These are phyloP conservation scores for Rhynchophorus ferrugineus DNA, from an alignment of 1,140 invertebrate species.

Conservation along the genomic window DNA sequence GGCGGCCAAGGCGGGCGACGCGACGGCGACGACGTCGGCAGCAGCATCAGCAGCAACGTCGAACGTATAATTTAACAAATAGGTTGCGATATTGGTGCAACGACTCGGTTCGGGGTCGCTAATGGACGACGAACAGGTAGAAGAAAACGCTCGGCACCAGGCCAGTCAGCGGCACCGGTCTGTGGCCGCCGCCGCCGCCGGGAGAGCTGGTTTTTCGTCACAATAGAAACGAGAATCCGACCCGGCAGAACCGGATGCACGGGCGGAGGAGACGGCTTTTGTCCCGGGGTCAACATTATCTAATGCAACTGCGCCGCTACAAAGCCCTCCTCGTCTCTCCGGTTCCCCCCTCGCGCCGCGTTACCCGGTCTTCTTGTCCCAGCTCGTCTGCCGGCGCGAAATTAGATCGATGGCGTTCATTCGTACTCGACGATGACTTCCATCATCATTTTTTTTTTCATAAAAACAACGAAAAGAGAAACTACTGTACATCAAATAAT, in stretches of 20 bases:
- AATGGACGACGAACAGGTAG: background rate
- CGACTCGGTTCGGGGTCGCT: background rate
- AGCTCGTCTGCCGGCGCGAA: too few relatives aligned
- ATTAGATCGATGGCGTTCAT: too few relatives aligned
- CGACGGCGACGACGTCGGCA: background rate
- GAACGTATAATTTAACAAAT: background rate
- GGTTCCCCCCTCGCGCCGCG: too few relatives aligned
- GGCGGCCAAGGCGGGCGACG: background rate
- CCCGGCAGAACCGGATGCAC: slow-evolving; percentile 22
- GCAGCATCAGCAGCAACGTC: background rate
- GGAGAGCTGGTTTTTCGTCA: slow-evolving; percentile 10
- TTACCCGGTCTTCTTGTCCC: too few relatives aligned
- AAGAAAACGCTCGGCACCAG: background rate
- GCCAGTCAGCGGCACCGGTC: background rate
- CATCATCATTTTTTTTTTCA: too few relatives aligned
- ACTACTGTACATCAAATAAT: too few relatives aligned
- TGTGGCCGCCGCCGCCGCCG: background rate
- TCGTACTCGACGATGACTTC: too few relatives aligned
- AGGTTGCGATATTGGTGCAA: background rate
- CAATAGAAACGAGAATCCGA: slow-evolving; percentile 22
- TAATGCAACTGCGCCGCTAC: background rate
- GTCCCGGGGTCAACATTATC: slow-evolving; percentile 20
- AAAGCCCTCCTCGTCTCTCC: background rate
- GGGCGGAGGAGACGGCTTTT: slow-evolving; percentile 17
- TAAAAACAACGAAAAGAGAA: too few relatives aligned